These are phyloP conservation scores for Chrysaora quinquecirrha DNA, from an alignment of 30 jellyfish, hydroid and myxozoan species.

Conservation along the genomic window DNA sequence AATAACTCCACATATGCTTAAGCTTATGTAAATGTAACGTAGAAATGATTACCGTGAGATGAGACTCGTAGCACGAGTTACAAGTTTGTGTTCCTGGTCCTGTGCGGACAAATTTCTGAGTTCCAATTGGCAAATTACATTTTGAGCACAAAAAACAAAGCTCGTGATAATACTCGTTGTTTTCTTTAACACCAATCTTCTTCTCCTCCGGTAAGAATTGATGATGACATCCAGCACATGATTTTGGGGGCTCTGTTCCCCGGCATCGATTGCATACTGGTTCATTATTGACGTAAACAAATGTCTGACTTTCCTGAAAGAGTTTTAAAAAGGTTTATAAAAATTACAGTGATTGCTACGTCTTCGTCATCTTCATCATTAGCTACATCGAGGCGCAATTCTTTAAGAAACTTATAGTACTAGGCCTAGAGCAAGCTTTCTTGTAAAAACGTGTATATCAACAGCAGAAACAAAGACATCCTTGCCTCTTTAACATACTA, in stretches of 20 bases:
- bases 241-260: constrained; percentile 88
- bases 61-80: constrained; percentile 75
- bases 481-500: too few relatives aligned
- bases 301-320: constrained; percentile 88
- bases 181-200: constrained; percentile 85
- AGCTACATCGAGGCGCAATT: too few relatives aligned
- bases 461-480: too few relatives aligned
- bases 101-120: constrained; percentile 88
- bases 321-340: too few relatives aligned
- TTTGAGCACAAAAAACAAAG: constrained; percentile 84
- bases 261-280: constrained; percentile 92
- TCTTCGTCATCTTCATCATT: too few relatives aligned
- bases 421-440: too few relatives aligned
- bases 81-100: constrained; percentile 90
- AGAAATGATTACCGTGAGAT: constrained; percentile 69
- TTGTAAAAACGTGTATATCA: too few relatives aligned
- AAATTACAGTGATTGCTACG: too few relatives aligned
- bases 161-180: constrained; percentile 89
- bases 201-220: constrained; percentile 84
- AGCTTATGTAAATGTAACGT: too few relatives aligned
- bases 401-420: too few relatives aligned
- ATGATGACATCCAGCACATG: constrained; percentile 78
- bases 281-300: constrained; percentile 84
- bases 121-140: constrained; percentile 91
- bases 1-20: too few relatives aligned